Base-by-base conservation (phyloP, 2,888 invertebrate species). In the Epistrophella euchroma region DNA sequence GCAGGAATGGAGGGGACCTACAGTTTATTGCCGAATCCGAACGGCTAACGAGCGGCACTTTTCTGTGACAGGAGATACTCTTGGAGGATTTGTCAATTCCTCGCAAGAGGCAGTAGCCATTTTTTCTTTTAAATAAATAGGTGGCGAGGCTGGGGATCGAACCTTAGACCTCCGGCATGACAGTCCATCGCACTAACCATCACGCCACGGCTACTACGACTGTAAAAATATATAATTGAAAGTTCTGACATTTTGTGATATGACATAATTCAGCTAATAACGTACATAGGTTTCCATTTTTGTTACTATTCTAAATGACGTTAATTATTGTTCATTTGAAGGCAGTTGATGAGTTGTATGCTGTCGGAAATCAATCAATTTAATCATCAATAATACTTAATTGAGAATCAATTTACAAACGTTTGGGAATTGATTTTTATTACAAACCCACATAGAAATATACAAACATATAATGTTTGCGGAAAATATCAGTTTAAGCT, bases 311-410 rank as follows among this genome's bases (percentile, higher is more conserved):
- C 2, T 22, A 45, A 64, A 55, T 79, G 79, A 66, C 70, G 60
- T 55, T 75, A 70, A 62, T 75, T 50, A 62, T 75, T 50, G 60
- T 17, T 45, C 6, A 37, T 50, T 56, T 68, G 25, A 47, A 55
- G 72, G 52, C 52, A 56, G 55, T 55, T 55, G 58, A 37, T 37
- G 40, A 47, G 58, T 9, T 6, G 9, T 66, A n/a, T n/a, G 58
- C 52, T 68, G 74, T 72, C 55, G 72, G 71, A 72, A 56, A 78
- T 60, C 75, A 71, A 75, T 75, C 64, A 62, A 64, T 70, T 81
- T 45, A 17, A 55, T 73, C 58, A 50, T 25, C 37, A 56, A 60
- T 19, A 40, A 40, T 52, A 50, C 2, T 47, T 43, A 64, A 81
- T 62, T 81, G 62, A 75, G n/a, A 28, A 62, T 55, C 62, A 75